Evolutionary conservation across 2,113 vertebrate genomes (phyloP), one percentile per base, ranked within the genome.

Genomic region (Perca fluviatilis): DNA sequence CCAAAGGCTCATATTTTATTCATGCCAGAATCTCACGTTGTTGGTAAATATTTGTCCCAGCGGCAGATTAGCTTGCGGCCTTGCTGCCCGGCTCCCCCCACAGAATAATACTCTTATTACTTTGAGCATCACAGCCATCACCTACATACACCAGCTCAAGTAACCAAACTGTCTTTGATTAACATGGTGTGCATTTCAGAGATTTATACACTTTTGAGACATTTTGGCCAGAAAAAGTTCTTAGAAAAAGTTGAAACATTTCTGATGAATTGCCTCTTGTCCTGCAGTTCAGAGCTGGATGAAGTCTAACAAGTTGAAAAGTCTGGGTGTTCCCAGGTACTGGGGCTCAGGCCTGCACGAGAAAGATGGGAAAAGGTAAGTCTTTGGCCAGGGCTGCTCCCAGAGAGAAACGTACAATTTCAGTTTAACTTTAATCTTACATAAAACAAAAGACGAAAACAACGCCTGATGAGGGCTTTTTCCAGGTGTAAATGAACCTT

Each of bases 321-420:
- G 95, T 83, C 91, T 99, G 89, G 98, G 98, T 76, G 97, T 99
- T 72, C 97, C 98, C 61, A 96, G 95, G 87, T 99, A 98, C 36
- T 99, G 97, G 98, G 98, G 97, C 63, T 98, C 97, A 82, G 98
- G 98, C 69, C 96, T 98, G 71, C 97, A 99, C 79, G 95, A 96
- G 84, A 97, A 94, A 93, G 96, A 94, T 81, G 97, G 96, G 64
- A 97, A 96, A 76, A 97, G 96, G 98, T 99, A 93, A 96, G 89
- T 16, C 8, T 12, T 14, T 7, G 23, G 30, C n/a, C 56, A 33
- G 14, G 58, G 43, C 12, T 10, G 0, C 11, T 64, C 11, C 30
- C 54, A 13, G 14, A 6, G 18, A 3, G 30, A 6, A 43, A 18
- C 1, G 15, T 27, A 5, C 30, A 1, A 15, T 21, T 33, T 51